Base-by-base conservation (phyloP, 2,888 invertebrate species). In the Tetragonula carbonaria region DNA sequence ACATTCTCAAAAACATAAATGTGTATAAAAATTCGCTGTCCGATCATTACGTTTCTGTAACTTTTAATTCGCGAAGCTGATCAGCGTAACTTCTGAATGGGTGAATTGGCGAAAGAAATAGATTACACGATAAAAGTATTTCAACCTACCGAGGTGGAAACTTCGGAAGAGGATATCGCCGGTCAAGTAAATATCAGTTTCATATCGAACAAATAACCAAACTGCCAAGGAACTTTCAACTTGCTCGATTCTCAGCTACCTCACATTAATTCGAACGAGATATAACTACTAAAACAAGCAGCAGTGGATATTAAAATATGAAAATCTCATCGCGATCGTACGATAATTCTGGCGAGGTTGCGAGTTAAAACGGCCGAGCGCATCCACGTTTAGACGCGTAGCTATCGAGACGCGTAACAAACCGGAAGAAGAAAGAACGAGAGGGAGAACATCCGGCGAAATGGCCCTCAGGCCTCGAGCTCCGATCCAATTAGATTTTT, bases 401-500 rank as follows among this genome's bases (percentile, higher is more conserved):
- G 62, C 80, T 65, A 76, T 78, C 57, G 63, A 68, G 62, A 33
- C 65, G 74, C 53, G 63, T 55, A 62, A 53, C 21, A 38, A 21
- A 18, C 21, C n/a, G 50, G 74, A 59, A 70, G 70, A 70, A 76
- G 70, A 71, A 74, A 81, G 78, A 73, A 77, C 68, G 72, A 59
- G 72, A 59, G 55, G 57, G 59, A n/a, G n/a, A 73, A 74, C 68
- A 83, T 85, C 84, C 82, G 80, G 83, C 82, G 87, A 89, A 90
- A 88, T 89, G 88, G 45, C 87, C 88, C 87, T 85, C 86, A 86
- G 88, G 86, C 88, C 85, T 90, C 88, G 83, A 89, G 86, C 91
- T 87, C 91, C 89, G 91, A 91, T 92, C 91, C 92, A 92, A 92
- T 92, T 92, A 92, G 91, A 92, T 92, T 92, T 92, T 92, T 92